phyloP scores from a whole-genome alignment of 2,113 vertebrate genomes.

The Jaculus jaculus region DNA sequence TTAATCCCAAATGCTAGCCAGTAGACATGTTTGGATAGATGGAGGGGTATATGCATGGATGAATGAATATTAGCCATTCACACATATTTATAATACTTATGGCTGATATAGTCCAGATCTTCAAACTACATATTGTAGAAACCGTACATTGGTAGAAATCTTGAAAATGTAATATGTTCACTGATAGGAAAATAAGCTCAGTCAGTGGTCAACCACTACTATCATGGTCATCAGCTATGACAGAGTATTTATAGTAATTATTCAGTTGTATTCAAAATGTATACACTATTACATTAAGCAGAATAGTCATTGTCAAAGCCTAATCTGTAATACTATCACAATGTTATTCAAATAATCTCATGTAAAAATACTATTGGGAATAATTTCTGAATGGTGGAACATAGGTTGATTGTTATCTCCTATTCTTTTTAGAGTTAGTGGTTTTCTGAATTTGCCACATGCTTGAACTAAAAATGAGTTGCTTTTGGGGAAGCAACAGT shows the following conservation, averaged over 20 bases:
- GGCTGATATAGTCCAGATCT: not conserved
- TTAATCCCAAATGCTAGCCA: not conserved
- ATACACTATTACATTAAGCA: not conserved
- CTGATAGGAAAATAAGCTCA: conserved; percentile 2
- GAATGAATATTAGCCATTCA: not conserved
- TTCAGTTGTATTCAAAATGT: not conserved
- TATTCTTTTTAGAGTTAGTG: not conserved
- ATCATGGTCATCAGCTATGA: not conserved
- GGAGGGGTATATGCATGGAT: not conserved
- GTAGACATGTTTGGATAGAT: not conserved
- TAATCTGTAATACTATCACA: not conserved
- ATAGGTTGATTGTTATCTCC: not conserved
- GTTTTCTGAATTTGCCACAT: conserved; percentile 37
- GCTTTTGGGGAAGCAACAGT: not conserved
- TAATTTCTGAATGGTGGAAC: not conserved
- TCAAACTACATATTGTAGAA: conserved; percentile 5
- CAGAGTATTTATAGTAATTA: not conserved
- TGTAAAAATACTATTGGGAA: not conserved
- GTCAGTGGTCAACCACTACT: not conserved
- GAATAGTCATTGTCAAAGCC: not conserved
- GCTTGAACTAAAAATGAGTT: not conserved
- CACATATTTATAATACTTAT: not conserved
- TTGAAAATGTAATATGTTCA: not conserved
- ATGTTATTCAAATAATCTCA: not conserved
- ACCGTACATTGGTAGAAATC: not conserved